Percentiles rank a stretch among this genome's conserved stretches.
Conservation (phyloP, 1,140 invertebrate species). For the Diabrotica undecimpunctata region DNA sequence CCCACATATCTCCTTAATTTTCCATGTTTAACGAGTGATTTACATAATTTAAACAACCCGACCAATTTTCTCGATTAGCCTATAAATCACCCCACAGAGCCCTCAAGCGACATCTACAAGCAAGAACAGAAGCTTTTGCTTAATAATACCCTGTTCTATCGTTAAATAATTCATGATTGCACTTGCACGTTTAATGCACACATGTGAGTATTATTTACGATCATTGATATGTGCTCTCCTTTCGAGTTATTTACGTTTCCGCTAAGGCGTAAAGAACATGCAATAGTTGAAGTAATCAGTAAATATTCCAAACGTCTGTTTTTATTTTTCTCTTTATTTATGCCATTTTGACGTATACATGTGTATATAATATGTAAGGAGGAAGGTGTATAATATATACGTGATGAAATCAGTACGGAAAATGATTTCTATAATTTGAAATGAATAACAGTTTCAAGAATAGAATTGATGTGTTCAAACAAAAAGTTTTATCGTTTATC, state of each 20-base stretch:
- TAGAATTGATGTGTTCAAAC: no score
- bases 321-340: no score
- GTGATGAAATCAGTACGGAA: no score
- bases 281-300: no score
- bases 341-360: no score
- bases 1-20: neutral
- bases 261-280: no score
- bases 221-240: neutral
- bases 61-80: slow-evolving; percentile 17
- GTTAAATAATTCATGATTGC: slow-evolving; percentile 20
- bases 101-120: slow-evolving; percentile 14
- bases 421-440: no score
- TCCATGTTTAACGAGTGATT: slow-evolving; percentile 7
- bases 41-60: slow-evolving; percentile 9
- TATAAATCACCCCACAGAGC: slow-evolving; percentile 12
- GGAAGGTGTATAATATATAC: no score
- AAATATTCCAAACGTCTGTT: no score
- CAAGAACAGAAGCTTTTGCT: slow-evolving; percentile 21
- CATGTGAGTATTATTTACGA: slow-evolving; percentile 16
- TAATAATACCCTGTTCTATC: slow-evolving; percentile 15
- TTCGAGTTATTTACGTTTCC: neutral
- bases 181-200: slow-evolving; percentile 4
- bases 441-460: no score
- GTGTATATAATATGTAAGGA: no score
- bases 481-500: no score